These are phyloP conservation scores for Cyclargus thomasi DNA, from an alignment of 1,140 invertebrate genomes.

Conservation along the genomic window DNA sequence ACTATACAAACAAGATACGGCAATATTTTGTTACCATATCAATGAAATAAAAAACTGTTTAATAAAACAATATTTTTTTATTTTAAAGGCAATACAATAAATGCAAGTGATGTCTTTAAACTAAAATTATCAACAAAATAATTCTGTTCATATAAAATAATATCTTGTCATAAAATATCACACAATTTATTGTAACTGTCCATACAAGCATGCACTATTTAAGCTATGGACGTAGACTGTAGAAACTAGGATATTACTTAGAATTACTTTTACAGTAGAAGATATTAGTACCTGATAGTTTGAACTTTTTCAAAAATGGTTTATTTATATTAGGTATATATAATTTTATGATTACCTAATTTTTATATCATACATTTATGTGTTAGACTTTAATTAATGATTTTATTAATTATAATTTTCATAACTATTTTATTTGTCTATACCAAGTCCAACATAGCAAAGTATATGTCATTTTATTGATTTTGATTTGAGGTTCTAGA, in stretches of 20 bases:
- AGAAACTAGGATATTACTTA: background rate
- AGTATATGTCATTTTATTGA: too few relatives aligned
- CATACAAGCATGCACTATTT: constrained; percentile 24
- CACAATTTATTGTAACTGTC: constrained; percentile 32
- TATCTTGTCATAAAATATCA: constrained; percentile 32
- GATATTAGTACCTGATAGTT: background rate
- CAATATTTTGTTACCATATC: background rate
- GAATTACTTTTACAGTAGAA: background rate
- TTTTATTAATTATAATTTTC: too few relatives aligned
- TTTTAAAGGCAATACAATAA: constrained; percentile 1
- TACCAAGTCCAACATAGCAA: too few relatives aligned
- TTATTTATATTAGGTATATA: background rate
- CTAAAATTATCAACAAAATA: constrained; percentile 9
- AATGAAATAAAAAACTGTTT: background rate
- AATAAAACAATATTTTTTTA: background rate
- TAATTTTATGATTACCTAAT: background rate
- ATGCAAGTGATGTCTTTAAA: background rate
- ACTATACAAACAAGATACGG: too few relatives aligned
- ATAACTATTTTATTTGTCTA: too few relatives aligned
- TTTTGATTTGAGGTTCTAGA: too few relatives aligned
- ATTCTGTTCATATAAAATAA: constrained; percentile 23
- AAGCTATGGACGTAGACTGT: constrained; percentile 30
- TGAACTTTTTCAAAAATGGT: background rate
- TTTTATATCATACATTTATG: background rate
- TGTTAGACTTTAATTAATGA: too few relatives aligned